phyloP scores from a whole-genome alignment of 2,888 invertebrate species.

The Branchinecta sandiegonensis region DNA sequence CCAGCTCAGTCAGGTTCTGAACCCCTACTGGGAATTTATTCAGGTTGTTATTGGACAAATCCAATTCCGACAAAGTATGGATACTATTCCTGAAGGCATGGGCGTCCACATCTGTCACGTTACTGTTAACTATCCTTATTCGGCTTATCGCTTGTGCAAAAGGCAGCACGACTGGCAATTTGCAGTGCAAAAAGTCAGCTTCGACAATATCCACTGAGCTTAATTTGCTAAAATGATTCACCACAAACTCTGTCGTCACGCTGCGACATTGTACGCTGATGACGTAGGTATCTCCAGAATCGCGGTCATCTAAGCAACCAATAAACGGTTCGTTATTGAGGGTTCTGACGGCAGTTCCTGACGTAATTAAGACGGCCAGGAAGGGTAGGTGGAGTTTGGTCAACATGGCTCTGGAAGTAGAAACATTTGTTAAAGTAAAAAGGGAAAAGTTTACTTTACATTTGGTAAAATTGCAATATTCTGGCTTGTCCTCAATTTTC shows the following conservation, averaged over 20 bases:
- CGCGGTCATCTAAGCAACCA: conserved; percentile 14
- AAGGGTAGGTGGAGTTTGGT: no score
- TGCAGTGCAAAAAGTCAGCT: conserved; percentile 9
- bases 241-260: not conserved
- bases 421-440: no score
- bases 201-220: not conserved
- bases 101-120: conserved; percentile 22
- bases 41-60: conserved; percentile 25
- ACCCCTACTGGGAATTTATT: conserved; percentile 23
- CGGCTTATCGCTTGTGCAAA: conserved; percentile 16
- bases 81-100: conserved; percentile 26
- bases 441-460: no score
- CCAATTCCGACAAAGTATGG: conserved; percentile 23
- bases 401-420: no score
- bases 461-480: no score
- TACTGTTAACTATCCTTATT: conserved; percentile 24
- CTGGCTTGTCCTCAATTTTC: no score
- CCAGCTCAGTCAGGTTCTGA: conserved; percentile 24
- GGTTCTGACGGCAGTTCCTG: not conserved
- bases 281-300: not conserved
- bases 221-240: not conserved
- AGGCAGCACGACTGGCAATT: not conserved
- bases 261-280: not conserved
- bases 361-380: not conserved
- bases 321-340: conserved; percentile 4